Percentiles rank a stretch among this genome's conserved stretches.
phyloP scores from a whole-genome alignment of 37 sponge, comb jelly and placozoan species.

The Mnemiopsis leidyi region DNA sequence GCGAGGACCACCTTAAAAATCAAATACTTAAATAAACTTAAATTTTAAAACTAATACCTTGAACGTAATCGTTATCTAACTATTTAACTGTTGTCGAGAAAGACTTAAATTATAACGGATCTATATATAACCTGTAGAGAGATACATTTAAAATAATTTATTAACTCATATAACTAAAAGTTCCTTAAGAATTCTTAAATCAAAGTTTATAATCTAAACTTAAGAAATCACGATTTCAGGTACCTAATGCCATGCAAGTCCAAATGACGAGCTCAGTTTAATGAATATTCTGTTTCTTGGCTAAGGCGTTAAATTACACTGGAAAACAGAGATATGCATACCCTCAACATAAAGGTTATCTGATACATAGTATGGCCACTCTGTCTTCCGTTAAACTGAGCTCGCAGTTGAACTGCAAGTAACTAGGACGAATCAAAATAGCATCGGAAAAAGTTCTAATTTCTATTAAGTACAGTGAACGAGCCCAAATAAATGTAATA shows the following conservation, averaged over 20 bases:
- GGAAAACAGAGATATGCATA: too few relatives aligned
- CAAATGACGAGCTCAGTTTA: not conserved
- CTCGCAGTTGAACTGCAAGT: not conserved
- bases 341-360: too few relatives aligned
- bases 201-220: not conserved
- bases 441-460: not conserved
- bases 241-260: not conserved
- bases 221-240: not conserved
- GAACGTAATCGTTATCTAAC: constrained; percentile 16
- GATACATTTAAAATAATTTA: not conserved
- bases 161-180: not conserved
- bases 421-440: not conserved
- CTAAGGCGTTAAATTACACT: too few relatives aligned
- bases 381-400: too few relatives aligned
- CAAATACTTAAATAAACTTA: constrained; percentile 46
- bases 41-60: constrained; percentile 55
- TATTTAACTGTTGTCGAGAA: constrained; percentile 19
- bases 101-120: not conserved
- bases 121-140: not conserved
- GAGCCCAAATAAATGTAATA: not conserved
- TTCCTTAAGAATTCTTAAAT: not conserved
- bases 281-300: too few relatives aligned
- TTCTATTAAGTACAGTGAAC: not conserved
- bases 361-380: too few relatives aligned
- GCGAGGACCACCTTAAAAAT: constrained; percentile 7